Percentiles rank a stretch among this genome's conserved stretches.
These are phyloP conservation scores for Solea senegalensis DNA, from an alignment of 2,113 vertebrate genomes.

Conservation along the genomic window DNA sequence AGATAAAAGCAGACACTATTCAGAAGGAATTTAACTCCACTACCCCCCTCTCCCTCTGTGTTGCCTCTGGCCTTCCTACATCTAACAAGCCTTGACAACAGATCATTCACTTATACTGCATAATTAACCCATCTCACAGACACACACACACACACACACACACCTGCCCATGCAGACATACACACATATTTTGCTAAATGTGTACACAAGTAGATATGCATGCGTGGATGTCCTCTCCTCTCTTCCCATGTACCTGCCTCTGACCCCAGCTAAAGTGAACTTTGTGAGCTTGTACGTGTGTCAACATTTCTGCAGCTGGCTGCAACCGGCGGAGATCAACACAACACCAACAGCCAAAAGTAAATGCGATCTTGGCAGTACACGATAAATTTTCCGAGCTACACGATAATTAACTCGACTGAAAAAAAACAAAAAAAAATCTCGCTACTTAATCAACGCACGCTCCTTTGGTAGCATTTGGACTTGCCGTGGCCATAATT, in stretches of 20 bases:
- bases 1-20: slow-evolving; percentile 82
- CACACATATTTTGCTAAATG: slow-evolving; percentile 29
- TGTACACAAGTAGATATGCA: slow-evolving; percentile 15
- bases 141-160: slow-evolving; percentile 43
- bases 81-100: slow-evolving; percentile 81
- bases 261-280: slow-evolving; percentile 68
- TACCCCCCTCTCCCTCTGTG: slow-evolving; percentile 54
- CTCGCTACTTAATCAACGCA: slow-evolving; percentile 10
- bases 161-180: slow-evolving; percentile 4
- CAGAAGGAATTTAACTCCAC: slow-evolving; percentile 77
- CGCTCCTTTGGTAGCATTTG: slow-evolving; percentile 8
- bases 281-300: slow-evolving; percentile 41
- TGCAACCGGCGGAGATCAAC: slow-evolving; percentile 35
- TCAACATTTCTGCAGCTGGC: slow-evolving; percentile 43
- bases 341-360: slow-evolving; percentile 26
- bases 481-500: slow-evolving; percentile 36
- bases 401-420: slow-evolving; percentile 29
- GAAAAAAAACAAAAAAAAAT: neutral
- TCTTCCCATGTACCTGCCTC: slow-evolving; percentile 61
- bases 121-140: slow-evolving; percentile 81
- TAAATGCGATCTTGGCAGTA: slow-evolving; percentile 18
- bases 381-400: slow-evolving; percentile 15
- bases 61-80: slow-evolving; percentile 79
- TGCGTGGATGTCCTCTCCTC: slow-evolving; percentile 61
- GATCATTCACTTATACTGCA: slow-evolving; percentile 79